Evolutionary conservation across 2,797 vertebrate genomes (phyloP).

Genomic region (Trachurus trachurus): DNA sequence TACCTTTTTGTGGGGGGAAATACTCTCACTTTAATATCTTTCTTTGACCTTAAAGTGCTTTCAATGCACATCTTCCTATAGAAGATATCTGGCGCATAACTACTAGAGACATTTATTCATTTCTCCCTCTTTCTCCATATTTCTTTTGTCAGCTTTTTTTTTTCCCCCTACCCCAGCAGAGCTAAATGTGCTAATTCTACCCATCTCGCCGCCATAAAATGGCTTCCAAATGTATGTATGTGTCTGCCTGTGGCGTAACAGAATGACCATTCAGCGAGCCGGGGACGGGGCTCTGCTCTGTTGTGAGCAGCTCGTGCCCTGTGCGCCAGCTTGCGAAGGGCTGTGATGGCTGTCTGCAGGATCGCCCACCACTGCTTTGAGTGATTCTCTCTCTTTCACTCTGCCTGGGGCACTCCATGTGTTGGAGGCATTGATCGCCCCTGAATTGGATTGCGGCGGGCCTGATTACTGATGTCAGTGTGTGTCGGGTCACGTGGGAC

Average conservation of each 20-base stretch:
- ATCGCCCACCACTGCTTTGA: constrained; percentile 64
- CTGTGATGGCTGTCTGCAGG: constrained; percentile 64
- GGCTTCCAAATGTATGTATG: constrained; percentile 62
- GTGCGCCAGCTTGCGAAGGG: constrained; percentile 48
- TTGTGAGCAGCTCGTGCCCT: constrained; percentile 52
- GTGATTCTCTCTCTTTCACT: constrained; percentile 68
- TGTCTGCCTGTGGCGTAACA: constrained; percentile 51
- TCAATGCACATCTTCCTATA: constrained; percentile 26
- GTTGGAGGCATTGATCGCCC: constrained; percentile 82
- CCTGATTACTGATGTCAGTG: constrained; percentile 85
- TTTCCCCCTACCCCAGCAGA: constrained; percentile 9
- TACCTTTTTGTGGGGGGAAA: constrained; percentile 42
- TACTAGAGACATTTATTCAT: constrained; percentile 14
- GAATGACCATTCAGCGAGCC: constrained; percentile 62
- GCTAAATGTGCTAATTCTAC: constrained; percentile 61
- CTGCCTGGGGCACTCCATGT: constrained; percentile 66
- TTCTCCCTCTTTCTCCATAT: constrained; percentile 1
- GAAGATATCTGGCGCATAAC: constrained; percentile 15
- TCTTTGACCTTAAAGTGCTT: constrained; percentile 60
- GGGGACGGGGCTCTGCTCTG: constrained; percentile 36
- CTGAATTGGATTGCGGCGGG: constrained; percentile 81
- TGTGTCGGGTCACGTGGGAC: constrained; percentile 77
- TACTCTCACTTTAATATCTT: constrained; percentile 52
- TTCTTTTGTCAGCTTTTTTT: constrained; percentile 43
- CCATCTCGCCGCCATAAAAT: constrained; percentile 58